Conservation (phyloP, 2,113 vertebrate species). For the Macaca mulatta region DNA sequence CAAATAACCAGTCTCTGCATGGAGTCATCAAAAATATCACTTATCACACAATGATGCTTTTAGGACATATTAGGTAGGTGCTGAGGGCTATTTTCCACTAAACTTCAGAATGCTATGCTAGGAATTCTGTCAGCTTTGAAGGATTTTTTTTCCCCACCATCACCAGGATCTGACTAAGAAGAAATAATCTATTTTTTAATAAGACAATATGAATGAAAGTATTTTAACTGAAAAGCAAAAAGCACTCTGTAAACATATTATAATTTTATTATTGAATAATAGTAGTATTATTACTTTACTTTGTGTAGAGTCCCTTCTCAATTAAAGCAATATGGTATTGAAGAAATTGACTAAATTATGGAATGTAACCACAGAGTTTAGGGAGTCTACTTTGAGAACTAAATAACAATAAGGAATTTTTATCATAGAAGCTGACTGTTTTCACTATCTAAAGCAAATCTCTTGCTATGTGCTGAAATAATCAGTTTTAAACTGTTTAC, state of each 20-base stretch:
- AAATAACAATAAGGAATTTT: not conserved
- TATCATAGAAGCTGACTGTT: not conserved
- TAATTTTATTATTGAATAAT: not conserved
- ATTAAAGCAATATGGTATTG: not conserved
- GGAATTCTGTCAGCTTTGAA: not conserved
- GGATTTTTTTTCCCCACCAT: not conserved
- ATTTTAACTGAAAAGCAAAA: not conserved
- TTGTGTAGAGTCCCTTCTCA: not conserved
- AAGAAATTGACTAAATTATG: not conserved
- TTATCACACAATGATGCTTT: not conserved
- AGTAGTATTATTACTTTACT: not conserved
- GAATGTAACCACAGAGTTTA: not conserved
- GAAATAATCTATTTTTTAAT: not conserved
- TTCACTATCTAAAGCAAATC: not conserved
- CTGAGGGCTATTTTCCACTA: not conserved
- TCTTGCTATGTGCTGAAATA: not conserved
- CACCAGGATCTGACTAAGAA: not conserved
- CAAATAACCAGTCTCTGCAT: not conserved
- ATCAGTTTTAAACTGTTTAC: conserved; percentile 14
- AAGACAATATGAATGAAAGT: not conserved
- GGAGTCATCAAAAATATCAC: not conserved
- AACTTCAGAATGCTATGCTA: not conserved
- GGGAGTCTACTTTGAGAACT: not conserved
- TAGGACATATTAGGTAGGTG: not conserved
- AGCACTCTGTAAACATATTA: not conserved